These are phyloP conservation scores for Melikaiella ostensackeni DNA, from an alignment of 2,888 invertebrate species.

Conservation along the genomic window DNA sequence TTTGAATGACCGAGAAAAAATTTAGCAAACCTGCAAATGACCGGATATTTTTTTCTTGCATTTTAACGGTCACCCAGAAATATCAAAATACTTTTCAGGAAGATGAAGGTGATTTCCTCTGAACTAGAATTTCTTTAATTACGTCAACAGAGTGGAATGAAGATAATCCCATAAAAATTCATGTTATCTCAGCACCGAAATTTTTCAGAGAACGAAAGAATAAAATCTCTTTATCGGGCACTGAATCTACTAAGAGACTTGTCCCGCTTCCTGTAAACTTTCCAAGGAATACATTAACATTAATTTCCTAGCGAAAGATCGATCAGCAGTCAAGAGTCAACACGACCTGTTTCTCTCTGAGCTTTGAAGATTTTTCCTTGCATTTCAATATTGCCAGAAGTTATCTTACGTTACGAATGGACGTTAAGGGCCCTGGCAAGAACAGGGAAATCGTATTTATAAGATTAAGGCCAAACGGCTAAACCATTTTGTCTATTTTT, in stretches of 20 bases:
- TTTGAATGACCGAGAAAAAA: too few species aligned
- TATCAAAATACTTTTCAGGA: too few species aligned
- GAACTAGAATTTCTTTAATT: not conserved
- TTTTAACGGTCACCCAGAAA: too few species aligned
- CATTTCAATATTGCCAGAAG: slow-evolving; percentile 20
- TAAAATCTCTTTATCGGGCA: slow-evolving; percentile 27
- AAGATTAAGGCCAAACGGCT: too few species aligned
- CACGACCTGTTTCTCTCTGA: slow-evolving; percentile 28
- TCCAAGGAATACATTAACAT: slow-evolving; percentile 33
- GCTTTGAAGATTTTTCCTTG: slow-evolving; percentile 10
- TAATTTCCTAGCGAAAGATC: slow-evolving; percentile 29
- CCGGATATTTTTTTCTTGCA: too few species aligned
- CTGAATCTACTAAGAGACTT: slow-evolving; percentile 27
- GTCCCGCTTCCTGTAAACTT: slow-evolving; percentile 38
- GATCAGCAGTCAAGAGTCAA: slow-evolving; percentile 15
- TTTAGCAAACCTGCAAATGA: too few species aligned
- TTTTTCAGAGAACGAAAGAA: slow-evolving; percentile 12
- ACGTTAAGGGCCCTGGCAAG: slow-evolving; percentile 32
- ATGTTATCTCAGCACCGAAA: not conserved
- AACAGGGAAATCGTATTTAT: too few species aligned
- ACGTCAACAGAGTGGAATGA: not conserved
- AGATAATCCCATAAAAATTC: not conserved
- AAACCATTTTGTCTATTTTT: too few species aligned
- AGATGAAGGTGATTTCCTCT: too few species aligned
- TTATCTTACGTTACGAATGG: slow-evolving; percentile 5